Base-by-base conservation (phyloP, 2,113 vertebrate species). In the Petrocephalus zakoni region DNA sequence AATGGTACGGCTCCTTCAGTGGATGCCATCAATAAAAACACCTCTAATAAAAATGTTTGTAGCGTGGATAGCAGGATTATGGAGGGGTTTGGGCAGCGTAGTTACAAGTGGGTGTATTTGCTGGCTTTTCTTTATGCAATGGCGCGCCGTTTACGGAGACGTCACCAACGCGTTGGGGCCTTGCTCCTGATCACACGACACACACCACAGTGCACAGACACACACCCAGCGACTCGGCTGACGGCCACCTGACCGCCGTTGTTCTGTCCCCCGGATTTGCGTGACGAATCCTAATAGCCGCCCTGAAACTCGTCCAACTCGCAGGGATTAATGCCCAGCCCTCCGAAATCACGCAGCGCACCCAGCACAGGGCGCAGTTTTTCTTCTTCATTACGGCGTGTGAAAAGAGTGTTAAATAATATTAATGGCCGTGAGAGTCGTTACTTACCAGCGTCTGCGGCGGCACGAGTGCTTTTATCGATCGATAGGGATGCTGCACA, bases 391-490 rank as follows among this genome's bases (percentile, higher is more conserved):
- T 98, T 98, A 98, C 95, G 95, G 96, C 95, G 92, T 93, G 95
- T 96, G 95, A 95, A 93, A 95, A 92, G 94, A 95, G 96, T 96
- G 97, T 97, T 99, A 99, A 99, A 99, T 98, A 99, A 97, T 98
- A 99, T 99, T 98, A 99, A 99, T 98, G 97, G 96, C 96, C 95
- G 89, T 94, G 92, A 96, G 96, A 96, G 95, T 97, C 96, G 96
- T 97, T 97, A 97, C 95, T 97, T 97, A 97, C 96, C 96, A 95
- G 94, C 93, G 95, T 96, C 96, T 95, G 95, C 95, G 93, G 91
- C 95, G 93, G 95, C 96, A 96, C 96, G 97, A 98, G 97, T 97
- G 97, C 97, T 98, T 97, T 97, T 98, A 99, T 99, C 97, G 98
- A 99, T 98, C 94, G 88, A 95, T 93, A 95, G 94, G 93, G 96